Evolutionary conservation across 2,888 invertebrate genomes (phyloP), one percentile per base, ranked within the genome.

Genomic region (Lepidocyrtoides sp.): DNA sequence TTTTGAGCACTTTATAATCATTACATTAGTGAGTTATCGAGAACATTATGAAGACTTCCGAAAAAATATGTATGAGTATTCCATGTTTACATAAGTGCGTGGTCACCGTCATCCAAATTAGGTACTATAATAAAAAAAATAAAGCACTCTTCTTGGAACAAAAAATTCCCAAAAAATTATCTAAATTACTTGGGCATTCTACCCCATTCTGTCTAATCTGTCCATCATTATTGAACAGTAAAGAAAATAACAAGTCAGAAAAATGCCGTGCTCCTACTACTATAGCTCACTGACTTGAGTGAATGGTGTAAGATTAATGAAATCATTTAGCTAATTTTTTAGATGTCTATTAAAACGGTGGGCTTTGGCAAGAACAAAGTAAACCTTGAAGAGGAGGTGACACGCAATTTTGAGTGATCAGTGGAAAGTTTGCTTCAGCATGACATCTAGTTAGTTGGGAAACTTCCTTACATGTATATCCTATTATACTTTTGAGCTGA

Each of bases 371-470:
- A 77, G 84, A 82, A 86, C 91, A 91, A 48, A 86, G 69, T 54
- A 60, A 82, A 75, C 86, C 69, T 81, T 86, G 82, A 86, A 69
- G 26, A 41, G 29, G 60, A n/a, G 60, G 36, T 51, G 90, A 90
- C 90, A 85, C 79, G 85, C 84, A 66, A 63, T 77, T 81, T 66
- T 83, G 57, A 89, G 84, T 84, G 54, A 89, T 89, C 44, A 57
- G 23, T 32, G 2, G 3, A 26, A 82, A 44, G 41, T 20, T 3
- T 29, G 7, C 26, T 26, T 32, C 32, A 20, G 36, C 1, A 17
- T 0, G 2, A 69, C 36, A 36, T 7, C 32, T 36, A 20, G 41
- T 23, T 1, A 60, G 51, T 48, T 14, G 48, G 5, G 26, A 57
- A 57, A 4, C 2, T 20, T 20, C 20, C 57, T 57, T 57, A 20